Percentiles rank a stretch among this genome's conserved stretches.
Evolutionary conservation across 2,888 invertebrate genomes (phyloP).

Genomic region (Julus scanicus): DNA sequence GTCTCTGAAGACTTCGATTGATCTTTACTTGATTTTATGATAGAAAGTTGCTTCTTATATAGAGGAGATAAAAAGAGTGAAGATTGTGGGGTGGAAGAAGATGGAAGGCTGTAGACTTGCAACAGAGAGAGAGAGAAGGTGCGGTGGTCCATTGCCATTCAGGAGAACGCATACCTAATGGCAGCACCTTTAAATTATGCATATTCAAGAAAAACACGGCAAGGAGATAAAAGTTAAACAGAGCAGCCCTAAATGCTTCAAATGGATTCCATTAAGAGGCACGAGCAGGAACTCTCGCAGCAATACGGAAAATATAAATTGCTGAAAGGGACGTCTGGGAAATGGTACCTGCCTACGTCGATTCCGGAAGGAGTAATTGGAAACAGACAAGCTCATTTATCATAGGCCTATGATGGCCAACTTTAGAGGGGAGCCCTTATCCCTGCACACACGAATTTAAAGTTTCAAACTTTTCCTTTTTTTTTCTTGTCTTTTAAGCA

Average conservation of each 20-base stretch:
- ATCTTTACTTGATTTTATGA: conserved; percentile 42
- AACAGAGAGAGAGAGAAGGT: background rate
- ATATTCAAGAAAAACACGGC: conserved; percentile 42
- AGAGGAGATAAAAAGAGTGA: conserved; percentile 41
- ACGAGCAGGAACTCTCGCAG: conserved; percentile 35
- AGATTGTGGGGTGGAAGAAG: background rate
- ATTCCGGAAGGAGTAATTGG: conserved; percentile 39
- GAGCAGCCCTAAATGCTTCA: conserved; percentile 42
- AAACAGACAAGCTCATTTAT: conserved; percentile 36
- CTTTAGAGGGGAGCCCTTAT: background rate
- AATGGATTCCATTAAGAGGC: conserved; percentile 37
- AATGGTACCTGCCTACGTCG: conserved; percentile 35
- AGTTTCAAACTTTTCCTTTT: background rate
- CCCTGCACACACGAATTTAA: background rate
- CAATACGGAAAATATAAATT: conserved; percentile 39
- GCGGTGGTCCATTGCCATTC: conserved; percentile 35
- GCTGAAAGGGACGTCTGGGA: conserved; percentile 38
- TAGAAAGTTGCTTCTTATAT: conserved; percentile 32
- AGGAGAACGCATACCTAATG: conserved; percentile 9
- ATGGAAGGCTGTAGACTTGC: background rate
- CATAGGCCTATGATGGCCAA: conserved; percentile 8
- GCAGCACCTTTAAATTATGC: conserved; percentile 42
- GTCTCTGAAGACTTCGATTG: conserved; percentile 36
- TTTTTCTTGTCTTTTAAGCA: background rate
- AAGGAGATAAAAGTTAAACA: conserved; percentile 39